A percentile compares a stretch with the other conserved stretches of the same genome.
These are phyloP conservation scores for Chamaetylas fuelleborni DNA, from an alignment of 2,113 vertebrate species.

Conservation along the genomic window DNA sequence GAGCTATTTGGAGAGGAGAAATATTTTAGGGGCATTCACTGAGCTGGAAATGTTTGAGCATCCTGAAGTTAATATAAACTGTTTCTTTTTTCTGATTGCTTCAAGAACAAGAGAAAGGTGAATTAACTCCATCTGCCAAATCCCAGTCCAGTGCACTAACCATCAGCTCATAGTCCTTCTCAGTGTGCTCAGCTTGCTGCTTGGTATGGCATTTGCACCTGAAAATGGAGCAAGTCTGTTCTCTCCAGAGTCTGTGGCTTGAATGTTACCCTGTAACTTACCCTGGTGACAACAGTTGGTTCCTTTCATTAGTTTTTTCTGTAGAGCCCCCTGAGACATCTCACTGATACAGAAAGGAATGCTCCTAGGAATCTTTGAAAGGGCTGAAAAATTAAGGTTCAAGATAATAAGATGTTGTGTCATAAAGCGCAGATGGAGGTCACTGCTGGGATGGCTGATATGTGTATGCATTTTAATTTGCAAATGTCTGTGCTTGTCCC, in stretches of 20 bases:
- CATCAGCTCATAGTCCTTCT: not conserved
- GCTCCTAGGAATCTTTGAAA: slow-evolving; percentile 8
- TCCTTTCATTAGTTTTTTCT: not conserved
- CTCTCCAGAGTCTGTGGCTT: not conserved
- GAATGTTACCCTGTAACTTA: not conserved
- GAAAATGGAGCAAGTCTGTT: not conserved
- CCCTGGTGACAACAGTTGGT: not conserved
- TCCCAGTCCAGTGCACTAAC: not conserved
- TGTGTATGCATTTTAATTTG: not conserved
- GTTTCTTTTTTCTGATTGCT: not conserved
- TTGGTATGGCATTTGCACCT: not conserved
- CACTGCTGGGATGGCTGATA: not conserved
- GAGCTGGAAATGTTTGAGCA: not conserved
- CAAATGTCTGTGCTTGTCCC: slow-evolving; percentile 27
- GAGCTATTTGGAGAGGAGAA: not conserved
- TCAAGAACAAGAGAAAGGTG: not conserved
- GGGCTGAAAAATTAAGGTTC: not conserved
- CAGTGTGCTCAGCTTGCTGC: not conserved
- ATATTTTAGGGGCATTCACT: not conserved
- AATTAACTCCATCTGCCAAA: not conserved
- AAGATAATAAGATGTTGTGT: not conserved
- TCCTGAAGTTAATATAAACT: not conserved
- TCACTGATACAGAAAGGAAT: not conserved
- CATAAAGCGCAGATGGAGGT: not conserved
- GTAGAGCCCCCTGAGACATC: not conserved